A percentile compares a stretch with the other conserved stretches of the same genome.
Evolutionary conservation across 2,888 invertebrate genomes (phyloP).

Genomic region (Charanyca ferruginea): DNA sequence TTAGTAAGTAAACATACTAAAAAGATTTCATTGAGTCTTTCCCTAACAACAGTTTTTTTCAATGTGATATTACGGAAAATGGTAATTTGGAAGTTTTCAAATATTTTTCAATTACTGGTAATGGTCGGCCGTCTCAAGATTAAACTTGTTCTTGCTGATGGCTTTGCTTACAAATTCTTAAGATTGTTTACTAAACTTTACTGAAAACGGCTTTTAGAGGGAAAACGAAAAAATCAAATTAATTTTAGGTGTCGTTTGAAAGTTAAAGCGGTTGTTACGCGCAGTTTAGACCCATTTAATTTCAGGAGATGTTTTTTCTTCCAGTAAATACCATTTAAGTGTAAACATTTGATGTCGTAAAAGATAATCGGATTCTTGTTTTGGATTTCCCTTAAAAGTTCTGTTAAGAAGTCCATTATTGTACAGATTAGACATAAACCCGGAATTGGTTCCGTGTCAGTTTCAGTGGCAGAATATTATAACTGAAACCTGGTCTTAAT

Average conservation of each 20-base stretch:
- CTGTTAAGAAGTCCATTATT: not conserved
- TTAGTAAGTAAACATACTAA: not conserved
- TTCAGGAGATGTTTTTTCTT: not conserved
- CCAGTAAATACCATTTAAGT: not conserved
- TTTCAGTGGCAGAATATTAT: not conserved
- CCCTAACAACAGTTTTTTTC: constrained; percentile 11
- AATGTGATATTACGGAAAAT: constrained; percentile 20
- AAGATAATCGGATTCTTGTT: not conserved
- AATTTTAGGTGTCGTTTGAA: constrained; percentile 42
- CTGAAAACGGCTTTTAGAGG: constrained; percentile 29
- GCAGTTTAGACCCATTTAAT: constrained; percentile 14
- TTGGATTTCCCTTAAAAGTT: not conserved
- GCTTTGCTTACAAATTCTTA: constrained; percentile 15
- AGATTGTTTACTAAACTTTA: constrained; percentile 42
- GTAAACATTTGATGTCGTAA: not conserved
- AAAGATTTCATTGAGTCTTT: constrained; percentile 7
- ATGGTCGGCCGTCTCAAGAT: constrained; percentile 9
- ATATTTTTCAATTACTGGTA: constrained; percentile 26
- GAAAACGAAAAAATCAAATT: constrained; percentile 35
- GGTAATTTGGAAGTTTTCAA: constrained; percentile 18
- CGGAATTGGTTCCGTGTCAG: not conserved
- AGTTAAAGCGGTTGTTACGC: constrained; percentile 26
- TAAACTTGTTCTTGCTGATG: constrained; percentile 19
- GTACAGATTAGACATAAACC: not conserved
- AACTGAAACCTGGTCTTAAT: too few relatives aligned